A percentile compares a stretch with the other conserved stretches of the same genome.
These are phyloP conservation scores for Wasmannia auropunctata DNA, from an alignment of 1,140 invertebrate genomes.

Conservation along the genomic window DNA sequence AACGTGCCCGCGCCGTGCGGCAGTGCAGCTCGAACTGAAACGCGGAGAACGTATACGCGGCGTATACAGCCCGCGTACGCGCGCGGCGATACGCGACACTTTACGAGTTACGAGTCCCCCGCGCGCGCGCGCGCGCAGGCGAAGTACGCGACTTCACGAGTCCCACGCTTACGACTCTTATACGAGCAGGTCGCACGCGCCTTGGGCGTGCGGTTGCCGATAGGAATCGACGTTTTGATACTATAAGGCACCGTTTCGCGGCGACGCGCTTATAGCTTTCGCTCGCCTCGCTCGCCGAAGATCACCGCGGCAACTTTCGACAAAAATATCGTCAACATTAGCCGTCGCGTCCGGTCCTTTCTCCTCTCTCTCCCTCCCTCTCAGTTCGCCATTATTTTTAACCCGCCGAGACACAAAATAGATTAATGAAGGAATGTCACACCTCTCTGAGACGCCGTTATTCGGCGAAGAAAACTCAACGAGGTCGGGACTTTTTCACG, in stretches of 20 bases:
- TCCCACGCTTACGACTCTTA: conserved; percentile 11
- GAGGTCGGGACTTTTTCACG: conserved; percentile 40
- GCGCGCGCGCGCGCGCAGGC: conserved; percentile 65
- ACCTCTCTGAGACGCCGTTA: neutral
- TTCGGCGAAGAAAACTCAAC: neutral
- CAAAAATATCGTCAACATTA: neutral
- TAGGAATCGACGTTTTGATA: conserved; percentile 35
- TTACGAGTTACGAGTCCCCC: conserved; percentile 25
- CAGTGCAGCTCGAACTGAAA: conserved; percentile 80
- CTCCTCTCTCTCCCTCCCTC: neutral
- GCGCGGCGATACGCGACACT: conserved; percentile 60
- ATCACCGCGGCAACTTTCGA: neutral
- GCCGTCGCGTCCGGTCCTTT: neutral
- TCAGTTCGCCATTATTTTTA: neutral
- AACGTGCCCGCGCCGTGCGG: conserved; percentile 65
- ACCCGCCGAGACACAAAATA: neutral
- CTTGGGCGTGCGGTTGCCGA: neutral
- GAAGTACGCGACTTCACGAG: conserved; percentile 27
- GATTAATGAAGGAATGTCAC: neutral
- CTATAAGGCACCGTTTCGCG: neutral
- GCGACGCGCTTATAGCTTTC: neutral
- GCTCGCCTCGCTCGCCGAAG: neutral
- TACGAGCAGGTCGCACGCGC: conserved; percentile 32
- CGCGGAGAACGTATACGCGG: conserved; percentile 71
- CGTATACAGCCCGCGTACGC: too few relatives aligned